Evolutionary conservation across 2,113 vertebrate genomes (phyloP), one percentile per base, ranked within the genome.

Genomic region (Motacilla alba): DNA sequence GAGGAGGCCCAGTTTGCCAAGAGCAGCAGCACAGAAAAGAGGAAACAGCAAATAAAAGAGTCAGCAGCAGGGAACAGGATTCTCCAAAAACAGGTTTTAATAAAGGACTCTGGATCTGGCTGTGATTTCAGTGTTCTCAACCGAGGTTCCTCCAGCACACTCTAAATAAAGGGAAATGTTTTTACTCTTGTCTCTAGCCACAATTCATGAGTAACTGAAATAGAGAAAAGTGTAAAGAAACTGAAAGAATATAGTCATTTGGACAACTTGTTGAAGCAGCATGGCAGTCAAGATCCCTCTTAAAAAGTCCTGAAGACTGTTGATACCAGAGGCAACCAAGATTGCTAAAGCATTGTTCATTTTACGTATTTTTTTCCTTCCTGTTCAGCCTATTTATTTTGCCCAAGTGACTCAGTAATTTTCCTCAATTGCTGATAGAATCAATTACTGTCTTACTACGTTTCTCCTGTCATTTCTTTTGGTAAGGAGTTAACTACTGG

Each of bases 1-100:
- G 44, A 82, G 24, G 20, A 88, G 64, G 49, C 11, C 16, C 39
- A 55, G 62, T 83, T 85, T 94, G 83, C 90, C 82, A 88, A 93
- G 28, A 90, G 30, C 41, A 80, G 33, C 23, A 41, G 62, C 67
- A 66, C 21, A 73, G 58, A 46, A 77, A 83, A 95, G 66, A 87
- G 41, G 58, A 74, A 93, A 55, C 66, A 93, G 44, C 41, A 79
- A 26, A 58, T 64, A 79, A 92, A 92, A 92, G 67, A 83, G 23
- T 52, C 85, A 94, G 83, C 90, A 95, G 90, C 76, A 89, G 88
- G 72, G 63, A 47, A 93, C 55, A 90, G 75, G 50, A 90, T 77
- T 86, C 80, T 92, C 56, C 59, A 74, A 86, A 85, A 89, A 11
- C 59, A 92, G 56, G 35, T 83, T 90, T 92, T 73, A 70, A 92